These are phyloP conservation scores for Cebus imitator DNA, from an alignment of 2,113 vertebrate species.

Conservation along the genomic window DNA sequence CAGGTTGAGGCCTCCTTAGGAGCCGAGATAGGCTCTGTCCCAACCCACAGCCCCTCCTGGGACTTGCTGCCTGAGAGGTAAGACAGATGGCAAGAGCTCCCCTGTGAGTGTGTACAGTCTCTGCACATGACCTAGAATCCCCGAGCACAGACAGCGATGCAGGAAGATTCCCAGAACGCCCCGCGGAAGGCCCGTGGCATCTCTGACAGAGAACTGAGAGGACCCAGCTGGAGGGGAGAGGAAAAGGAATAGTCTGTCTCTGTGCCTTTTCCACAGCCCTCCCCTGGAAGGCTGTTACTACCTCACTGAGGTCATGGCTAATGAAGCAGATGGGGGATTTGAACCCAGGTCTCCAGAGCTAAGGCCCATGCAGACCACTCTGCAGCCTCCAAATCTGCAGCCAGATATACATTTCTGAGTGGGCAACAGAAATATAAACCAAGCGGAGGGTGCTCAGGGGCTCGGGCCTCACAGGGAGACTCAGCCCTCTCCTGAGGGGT, in stretches of 20 bases:
- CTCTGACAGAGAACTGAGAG: not conserved
- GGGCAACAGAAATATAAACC: not conserved
- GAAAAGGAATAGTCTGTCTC: not conserved
- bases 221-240: not conserved
- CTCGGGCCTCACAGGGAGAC: not conserved
- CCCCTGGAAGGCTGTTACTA: too few species aligned
- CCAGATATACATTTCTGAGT: fast-evolving
- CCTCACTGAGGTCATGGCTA: not conserved
- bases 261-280: too few species aligned
- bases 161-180: not conserved
- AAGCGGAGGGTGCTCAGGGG: not conserved
- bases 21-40: not conserved
- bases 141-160: not conserved
- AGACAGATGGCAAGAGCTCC: not conserved
- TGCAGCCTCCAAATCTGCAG: not conserved
- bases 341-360: not conserved
- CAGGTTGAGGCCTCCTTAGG: not conserved
- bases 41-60: not conserved
- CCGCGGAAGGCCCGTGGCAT: not conserved
- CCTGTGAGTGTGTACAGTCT: fast-evolving
- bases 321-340: not conserved
- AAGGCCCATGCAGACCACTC: not conserved
- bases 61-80: not conserved
- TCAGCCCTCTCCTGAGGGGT: not conserved
- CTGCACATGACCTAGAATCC: not conserved